Base-by-base conservation (phyloP, 2,888 invertebrate genomes). In the Plebejus melissa region DNA sequence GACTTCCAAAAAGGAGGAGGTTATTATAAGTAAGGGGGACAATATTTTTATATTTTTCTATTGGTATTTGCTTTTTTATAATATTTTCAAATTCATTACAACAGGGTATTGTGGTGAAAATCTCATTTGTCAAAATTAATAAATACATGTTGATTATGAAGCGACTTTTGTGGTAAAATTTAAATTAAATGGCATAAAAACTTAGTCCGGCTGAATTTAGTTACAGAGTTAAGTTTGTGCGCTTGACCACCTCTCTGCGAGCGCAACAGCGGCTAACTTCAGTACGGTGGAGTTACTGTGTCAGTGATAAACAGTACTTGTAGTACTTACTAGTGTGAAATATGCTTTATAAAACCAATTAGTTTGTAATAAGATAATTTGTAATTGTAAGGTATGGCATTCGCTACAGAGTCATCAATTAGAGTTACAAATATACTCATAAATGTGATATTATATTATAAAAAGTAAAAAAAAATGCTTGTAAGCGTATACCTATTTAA, bases 401-500 rank as follows among this genome's bases (percentile, higher is more conserved):
- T 88, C 82, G 84, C 84, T 82, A 54, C 32, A 70, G 22, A 72
- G 79, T 79, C 86, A 85, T 87, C 83, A 81, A 81, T 79, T 92
- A 90, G 87, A 82, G 83, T 86, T 86, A 87, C 85, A 79, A 82
- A 87, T 86, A 90, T 91, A 91, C 91, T 90, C 90, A 83, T 90
- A 86, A 88, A 91, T 91, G 91, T 92, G 91, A 93, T 91, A 90
- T 84, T 89, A 86, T 85, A 82, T 86, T 88, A 83, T 86, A 88
- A 89, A 88, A 86, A 80, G 69, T 71, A 80, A 82, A 76, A 82
- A 90, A 90, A 88, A 85, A 84, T 83, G 88, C 88, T 88, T 89
- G 80, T 84, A 84, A 86, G 88, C 86, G 86, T 87, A 85, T 83
- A 85, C 83, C 84, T 88, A 85, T 87, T 83, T 85, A 79, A 84